phyloP scores from a whole-genome alignment of 2,797 vertebrate genomes.

The Takifugu ocellatus region DNA sequence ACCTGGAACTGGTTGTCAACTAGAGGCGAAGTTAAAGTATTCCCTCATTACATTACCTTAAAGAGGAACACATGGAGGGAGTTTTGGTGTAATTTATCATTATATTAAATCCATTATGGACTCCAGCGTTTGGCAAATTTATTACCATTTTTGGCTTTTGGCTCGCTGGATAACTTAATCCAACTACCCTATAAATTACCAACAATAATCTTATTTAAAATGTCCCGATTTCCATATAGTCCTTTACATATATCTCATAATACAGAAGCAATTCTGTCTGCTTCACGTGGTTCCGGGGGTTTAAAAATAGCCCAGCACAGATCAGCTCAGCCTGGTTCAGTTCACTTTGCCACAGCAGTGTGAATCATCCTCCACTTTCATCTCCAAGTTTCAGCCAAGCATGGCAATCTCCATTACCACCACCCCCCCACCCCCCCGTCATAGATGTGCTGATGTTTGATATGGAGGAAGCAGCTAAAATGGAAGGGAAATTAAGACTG shows the following conservation, averaged over 20 bases:
- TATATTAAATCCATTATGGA: too few species aligned
- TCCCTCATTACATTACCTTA: too few species aligned
- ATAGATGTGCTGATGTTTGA: conserved; percentile 73
- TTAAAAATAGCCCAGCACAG: conserved; percentile 68
- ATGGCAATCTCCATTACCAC: conserved; percentile 70
- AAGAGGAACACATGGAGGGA: too few species aligned
- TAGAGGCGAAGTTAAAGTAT: too few species aligned
- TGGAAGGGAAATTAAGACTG: conserved; percentile 75
- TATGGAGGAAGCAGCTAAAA: conserved; percentile 71
- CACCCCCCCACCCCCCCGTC: conserved; percentile 40
- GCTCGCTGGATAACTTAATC: too few species aligned
- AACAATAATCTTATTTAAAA: too few species aligned
- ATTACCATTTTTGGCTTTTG: too few species aligned
- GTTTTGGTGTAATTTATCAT: too few species aligned
- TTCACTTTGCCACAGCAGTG: conserved; percentile 68
- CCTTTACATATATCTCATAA: conserved; percentile 6
- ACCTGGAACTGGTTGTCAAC: too few species aligned
- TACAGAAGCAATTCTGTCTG: conserved; percentile 52
- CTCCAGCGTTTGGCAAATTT: too few species aligned
- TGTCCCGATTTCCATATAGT: neutral
- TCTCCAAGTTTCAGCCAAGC: conserved; percentile 71
- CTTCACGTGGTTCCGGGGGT: conserved; percentile 60
- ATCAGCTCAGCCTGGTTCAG: conserved; percentile 65
- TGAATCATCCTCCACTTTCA: conserved; percentile 74
- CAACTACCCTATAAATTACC: too few species aligned